Percentiles rank a stretch among this genome's conserved stretches.
Evolutionary conservation across 2,888 invertebrate species (phyloP).

Genomic region (Miltochrista miniata): DNA sequence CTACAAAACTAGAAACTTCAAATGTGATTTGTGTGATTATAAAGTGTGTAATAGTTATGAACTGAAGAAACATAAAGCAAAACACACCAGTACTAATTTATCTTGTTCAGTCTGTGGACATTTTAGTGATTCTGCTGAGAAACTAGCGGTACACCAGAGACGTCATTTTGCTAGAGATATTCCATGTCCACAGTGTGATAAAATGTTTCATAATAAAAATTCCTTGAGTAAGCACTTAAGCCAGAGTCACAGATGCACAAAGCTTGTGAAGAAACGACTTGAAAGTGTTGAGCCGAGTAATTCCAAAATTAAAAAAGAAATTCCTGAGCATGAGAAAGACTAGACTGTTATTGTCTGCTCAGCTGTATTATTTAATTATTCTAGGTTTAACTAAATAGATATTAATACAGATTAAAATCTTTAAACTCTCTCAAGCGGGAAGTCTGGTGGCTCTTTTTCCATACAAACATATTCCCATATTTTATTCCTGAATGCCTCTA

Average conservation of each 20-base stretch:
- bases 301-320: constrained; percentile 17
- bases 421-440: too few species aligned
- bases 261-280: constrained; percentile 10
- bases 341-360: too few species aligned
- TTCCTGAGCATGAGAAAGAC: constrained; percentile 3
- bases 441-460: too few species aligned
- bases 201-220: constrained; percentile 46
- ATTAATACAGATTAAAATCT: too few species aligned
- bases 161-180: constrained; percentile 58
- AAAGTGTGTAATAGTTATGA: constrained; percentile 34
- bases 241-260: constrained; percentile 21
- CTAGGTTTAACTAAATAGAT: too few species aligned
- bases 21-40: constrained; percentile 61
- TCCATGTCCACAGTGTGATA: constrained; percentile 56
- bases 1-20: constrained; percentile 40
- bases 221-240: constrained; percentile 32
- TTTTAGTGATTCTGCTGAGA: constrained; percentile 52
- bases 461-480: too few species aligned
- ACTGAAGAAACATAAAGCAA: constrained; percentile 51
- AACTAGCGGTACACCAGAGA: constrained; percentile 52
- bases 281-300: not conserved
- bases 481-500: too few species aligned
- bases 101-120: constrained; percentile 60
- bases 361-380: too few species aligned
- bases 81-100: constrained; percentile 52